phyloP scores from a whole-genome alignment of 2,888 invertebrate species.

The Colostygia pectinataria region DNA sequence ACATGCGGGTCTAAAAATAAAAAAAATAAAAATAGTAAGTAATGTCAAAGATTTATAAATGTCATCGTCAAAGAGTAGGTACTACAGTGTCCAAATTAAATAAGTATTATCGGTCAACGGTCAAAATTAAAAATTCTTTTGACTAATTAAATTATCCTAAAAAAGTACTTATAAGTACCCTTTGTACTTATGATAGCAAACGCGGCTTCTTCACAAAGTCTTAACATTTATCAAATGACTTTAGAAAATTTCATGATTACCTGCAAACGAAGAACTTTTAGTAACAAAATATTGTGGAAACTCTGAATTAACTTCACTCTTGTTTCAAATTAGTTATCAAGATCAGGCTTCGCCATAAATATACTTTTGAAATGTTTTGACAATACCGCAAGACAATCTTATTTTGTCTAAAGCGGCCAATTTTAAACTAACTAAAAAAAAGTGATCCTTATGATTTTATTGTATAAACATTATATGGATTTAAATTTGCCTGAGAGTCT shows the following conservation, averaged over 20 bases:
- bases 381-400: constrained; percentile 4
- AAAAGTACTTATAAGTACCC: constrained; percentile 26
- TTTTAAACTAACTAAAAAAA: constrained; percentile 10
- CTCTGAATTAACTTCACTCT: constrained; percentile 40
- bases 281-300: constrained; percentile 45
- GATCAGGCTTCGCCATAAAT: constrained; percentile 26
- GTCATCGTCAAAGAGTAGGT: no score
- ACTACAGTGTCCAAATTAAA: no score
- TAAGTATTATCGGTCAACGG: no score
- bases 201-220: constrained; percentile 35
- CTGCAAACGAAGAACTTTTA: constrained; percentile 41
- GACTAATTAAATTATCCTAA: not conserved
- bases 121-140: no score
- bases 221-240: constrained; percentile 47
- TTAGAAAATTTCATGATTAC: constrained; percentile 45
- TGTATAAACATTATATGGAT: no score
- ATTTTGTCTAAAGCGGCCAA: constrained; percentile 1
- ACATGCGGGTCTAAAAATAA: no score
- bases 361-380: constrained; percentile 21
- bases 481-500: no score
- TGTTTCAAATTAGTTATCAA: constrained; percentile 40
- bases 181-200: constrained; percentile 36
- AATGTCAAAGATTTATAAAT: no score
- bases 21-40: no score
- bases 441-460: no score